phyloP scores from a whole-genome alignment of 1,140 invertebrate species.

The Ridgeia piscesae region DNA sequence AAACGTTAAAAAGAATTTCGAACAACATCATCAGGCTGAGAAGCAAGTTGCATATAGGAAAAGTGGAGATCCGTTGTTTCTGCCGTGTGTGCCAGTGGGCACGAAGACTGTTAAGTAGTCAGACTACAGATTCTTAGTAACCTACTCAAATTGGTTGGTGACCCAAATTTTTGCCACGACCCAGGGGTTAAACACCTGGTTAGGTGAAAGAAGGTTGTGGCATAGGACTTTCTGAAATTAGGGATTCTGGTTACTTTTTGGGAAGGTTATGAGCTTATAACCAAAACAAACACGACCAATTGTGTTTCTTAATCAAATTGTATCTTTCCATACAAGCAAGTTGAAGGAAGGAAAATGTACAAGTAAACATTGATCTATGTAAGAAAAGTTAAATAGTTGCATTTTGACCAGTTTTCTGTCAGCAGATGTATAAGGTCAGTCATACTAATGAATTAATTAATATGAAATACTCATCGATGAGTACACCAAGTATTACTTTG shows the following conservation, averaged over 20 bases:
- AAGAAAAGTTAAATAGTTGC: neutral
- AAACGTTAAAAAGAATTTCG: too few species aligned
- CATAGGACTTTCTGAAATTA: neutral
- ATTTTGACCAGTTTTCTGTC: neutral
- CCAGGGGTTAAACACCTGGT: too few species aligned
- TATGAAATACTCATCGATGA: neutral
- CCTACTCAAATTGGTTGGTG: too few species aligned
- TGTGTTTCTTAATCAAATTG: neutral
- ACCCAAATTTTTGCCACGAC: too few species aligned
- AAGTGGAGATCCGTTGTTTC: too few species aligned
- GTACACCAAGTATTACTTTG: constrained; percentile 8
- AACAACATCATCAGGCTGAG: too few species aligned
- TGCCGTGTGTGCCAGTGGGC: too few species aligned
- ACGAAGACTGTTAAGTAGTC: too few species aligned
- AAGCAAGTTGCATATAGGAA: too few species aligned
- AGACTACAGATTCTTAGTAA: too few species aligned
- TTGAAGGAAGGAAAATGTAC: neutral
- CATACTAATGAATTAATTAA: neutral
- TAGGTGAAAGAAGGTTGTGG: neutral
- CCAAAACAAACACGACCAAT: neutral
- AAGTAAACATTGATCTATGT: neutral
- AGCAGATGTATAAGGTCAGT: neutral
- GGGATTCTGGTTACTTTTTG: neutral
- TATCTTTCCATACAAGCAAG: neutral
- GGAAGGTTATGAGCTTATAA: neutral